Evolutionary conservation across 2,797 vertebrate species (phyloP).

Genomic region (Cynopterus sphinx): DNA sequence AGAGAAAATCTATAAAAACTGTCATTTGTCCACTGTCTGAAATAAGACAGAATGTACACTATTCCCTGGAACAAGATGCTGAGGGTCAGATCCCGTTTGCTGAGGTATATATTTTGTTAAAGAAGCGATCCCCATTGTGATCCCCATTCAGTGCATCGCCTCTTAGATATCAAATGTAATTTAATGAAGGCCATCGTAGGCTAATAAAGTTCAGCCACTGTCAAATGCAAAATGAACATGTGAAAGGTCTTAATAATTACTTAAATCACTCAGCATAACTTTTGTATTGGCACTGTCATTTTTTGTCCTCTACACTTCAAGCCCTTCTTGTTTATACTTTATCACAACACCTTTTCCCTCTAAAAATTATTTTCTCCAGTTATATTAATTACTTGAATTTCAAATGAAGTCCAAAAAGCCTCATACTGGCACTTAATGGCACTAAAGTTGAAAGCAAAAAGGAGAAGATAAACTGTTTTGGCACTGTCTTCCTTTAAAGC

Average conservation of each 20-base stretch:
- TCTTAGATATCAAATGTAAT: constrained; percentile 67
- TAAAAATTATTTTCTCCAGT: constrained; percentile 36
- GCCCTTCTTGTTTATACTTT: constrained; percentile 40
- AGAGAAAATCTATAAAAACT: constrained; percentile 5
- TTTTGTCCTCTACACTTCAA: constrained; percentile 63
- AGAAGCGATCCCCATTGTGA: neutral
- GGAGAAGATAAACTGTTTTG: constrained; percentile 60
- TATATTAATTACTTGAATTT: constrained; percentile 61
- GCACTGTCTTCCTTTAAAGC: constrained; percentile 57
- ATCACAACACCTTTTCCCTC: constrained; percentile 30
- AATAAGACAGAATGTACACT: neutral
- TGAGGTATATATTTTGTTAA: neutral
- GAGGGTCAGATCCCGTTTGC: neutral
- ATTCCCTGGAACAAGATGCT: neutral
- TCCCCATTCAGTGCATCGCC: neutral
- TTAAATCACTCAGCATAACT: constrained; percentile 42
- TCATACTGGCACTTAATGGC: neutral
- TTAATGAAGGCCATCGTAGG: constrained; percentile 72
- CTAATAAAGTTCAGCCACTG: constrained; percentile 76
- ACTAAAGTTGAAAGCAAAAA: constrained; percentile 61
- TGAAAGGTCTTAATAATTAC: constrained; percentile 64
- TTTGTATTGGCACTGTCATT: constrained; percentile 54
- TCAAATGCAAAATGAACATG: constrained; percentile 67
- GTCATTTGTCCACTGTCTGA: neutral
- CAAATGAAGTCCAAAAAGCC: constrained; percentile 42